Evolutionary conservation across 2,113 vertebrate species (phyloP).

Genomic region (Carettochelys insculpta): DNA sequence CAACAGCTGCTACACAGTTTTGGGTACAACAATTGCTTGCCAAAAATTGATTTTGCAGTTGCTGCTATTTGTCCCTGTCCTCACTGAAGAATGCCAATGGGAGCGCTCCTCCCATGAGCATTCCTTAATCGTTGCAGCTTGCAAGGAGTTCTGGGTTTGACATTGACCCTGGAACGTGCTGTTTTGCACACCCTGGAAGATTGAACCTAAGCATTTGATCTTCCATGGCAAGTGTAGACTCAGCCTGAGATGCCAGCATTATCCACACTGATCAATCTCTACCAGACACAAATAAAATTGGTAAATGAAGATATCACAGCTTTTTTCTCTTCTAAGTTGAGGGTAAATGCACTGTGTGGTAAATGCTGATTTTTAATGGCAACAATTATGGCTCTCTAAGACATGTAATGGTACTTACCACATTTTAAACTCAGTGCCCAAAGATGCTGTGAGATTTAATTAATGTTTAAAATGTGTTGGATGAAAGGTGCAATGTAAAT

Average conservation of each 20-base stretch:
- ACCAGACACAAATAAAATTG: background rate
- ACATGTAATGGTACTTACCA: background rate
- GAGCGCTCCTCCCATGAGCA: too few species aligned
- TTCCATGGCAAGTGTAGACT: too few species aligned
- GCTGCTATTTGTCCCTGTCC: too few species aligned
- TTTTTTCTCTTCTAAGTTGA: background rate
- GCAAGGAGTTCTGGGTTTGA: too few species aligned
- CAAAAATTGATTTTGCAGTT: too few species aligned
- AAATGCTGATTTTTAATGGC: background rate
- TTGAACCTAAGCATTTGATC: too few species aligned
- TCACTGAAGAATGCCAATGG: too few species aligned
- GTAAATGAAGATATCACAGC: background rate
- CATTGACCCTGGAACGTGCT: too few species aligned
- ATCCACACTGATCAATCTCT: background rate
- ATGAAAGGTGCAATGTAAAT: constrained; percentile 38
- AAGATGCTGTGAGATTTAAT: constrained; percentile 24
- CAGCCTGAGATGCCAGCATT: background rate
- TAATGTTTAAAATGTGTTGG: background rate
- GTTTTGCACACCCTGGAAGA: too few species aligned
- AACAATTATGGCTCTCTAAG: background rate
- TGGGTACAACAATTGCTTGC: too few species aligned
- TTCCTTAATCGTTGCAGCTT: too few species aligned
- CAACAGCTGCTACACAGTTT: too few species aligned
- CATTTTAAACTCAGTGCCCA: constrained; percentile 7
- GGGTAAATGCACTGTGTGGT: background rate